Base-by-base conservation (phyloP, 2,888 invertebrate species). In the Stenoptilia bipunctidactyla region DNA sequence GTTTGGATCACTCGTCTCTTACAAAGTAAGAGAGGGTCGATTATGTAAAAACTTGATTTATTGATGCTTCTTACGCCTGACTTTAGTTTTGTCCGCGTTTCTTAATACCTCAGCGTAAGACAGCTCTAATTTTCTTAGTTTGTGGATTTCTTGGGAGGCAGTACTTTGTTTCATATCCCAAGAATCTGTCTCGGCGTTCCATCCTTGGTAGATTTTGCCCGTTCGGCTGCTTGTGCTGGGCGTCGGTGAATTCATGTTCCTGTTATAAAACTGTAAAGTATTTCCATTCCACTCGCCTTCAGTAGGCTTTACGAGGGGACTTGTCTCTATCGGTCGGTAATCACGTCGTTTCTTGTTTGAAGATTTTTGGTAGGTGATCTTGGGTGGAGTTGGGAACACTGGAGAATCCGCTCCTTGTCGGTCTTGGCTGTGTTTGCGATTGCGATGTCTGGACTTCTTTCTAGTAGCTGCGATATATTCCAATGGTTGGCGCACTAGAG, bases 31-130 rank as follows among this genome's bases (percentile, higher is more conserved):
- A 73, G 73, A 66, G 74, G 79, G 79, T 76, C 66, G 62, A 12
- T 33, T 57, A 53, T 52, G 56, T 65, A 63, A 68, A 71, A 73
- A 59, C 46, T 43, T 48, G 43, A 44, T 43, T 73, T 76, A 85
- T 55, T 84, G 85, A 52, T 85, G 85, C 57, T 82, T 83, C 58
- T 82, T 84, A 54, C 85, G 85, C 66, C 85, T 65, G 33, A 64
- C 58, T 56, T 84, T 85, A 40, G 73, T 73, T 68, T 87, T 87
- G 57, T 89, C 89, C 46, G 89, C 89, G 63, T 90, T 89, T 48
- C 92, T 86, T 46, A 94, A 76, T 13, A 91, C 94, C 68, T 94
- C 94, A 4, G 94, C 94, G 66, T 94, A 94, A 10, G 93, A 92
- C 60, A 92, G 86, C 58, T 94, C 94, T 39, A 94, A 83, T 58